Evolutionary conservation across 1,140 invertebrate species (phyloP), one percentile per base, ranked within the genome.

Genomic region (Olivierus martensii): DNA sequence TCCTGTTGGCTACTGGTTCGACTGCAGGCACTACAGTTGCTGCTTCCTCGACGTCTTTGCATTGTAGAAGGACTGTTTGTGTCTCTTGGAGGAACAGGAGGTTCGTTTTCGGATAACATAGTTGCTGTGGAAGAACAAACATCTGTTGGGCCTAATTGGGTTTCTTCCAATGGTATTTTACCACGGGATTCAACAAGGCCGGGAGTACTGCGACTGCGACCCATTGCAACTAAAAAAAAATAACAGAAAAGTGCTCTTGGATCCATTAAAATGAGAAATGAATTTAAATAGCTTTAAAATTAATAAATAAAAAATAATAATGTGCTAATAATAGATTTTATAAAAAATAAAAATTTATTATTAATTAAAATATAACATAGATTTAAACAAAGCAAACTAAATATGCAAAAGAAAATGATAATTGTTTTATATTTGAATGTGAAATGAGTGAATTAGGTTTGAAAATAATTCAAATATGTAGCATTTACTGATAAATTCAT

Each of bases 161-260:
- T 57, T 49, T 92, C 83, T 70, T 93, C 87, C 49, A 95, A 71
- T 12, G 89, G 81, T 47, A 90, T 77, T 61, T 87, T 82, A 36
- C 89, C 90, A 53, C 79, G 77, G 10, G 88, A 91, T 70, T 97
- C 92, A 46, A 96, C 83, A 49, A 96, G 73, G 12, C 91, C 92
- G 17, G 93, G 92, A 34, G 92, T 93, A 56, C 91, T 95, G 67
- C 87, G 84, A 69, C 90, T 91, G 58, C 92, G 78, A 61, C 88
- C 84, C 81, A 94, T 85, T 53, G 87, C 85, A 69, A 85, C 89
- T 94, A 51, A n/a, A 56, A 52, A n/a, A 11, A 9, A 28, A 28
- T 28, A 28, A 28, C 14, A 41, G 14, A 18, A 41, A 52, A 41
- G 17, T 14, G 19, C 15, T 22, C 28, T 28, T 28, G 28, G 28